These are phyloP conservation scores for Pseudonaja textilis DNA, from an alignment of 2,113 vertebrate species.

Conservation along the genomic window DNA sequence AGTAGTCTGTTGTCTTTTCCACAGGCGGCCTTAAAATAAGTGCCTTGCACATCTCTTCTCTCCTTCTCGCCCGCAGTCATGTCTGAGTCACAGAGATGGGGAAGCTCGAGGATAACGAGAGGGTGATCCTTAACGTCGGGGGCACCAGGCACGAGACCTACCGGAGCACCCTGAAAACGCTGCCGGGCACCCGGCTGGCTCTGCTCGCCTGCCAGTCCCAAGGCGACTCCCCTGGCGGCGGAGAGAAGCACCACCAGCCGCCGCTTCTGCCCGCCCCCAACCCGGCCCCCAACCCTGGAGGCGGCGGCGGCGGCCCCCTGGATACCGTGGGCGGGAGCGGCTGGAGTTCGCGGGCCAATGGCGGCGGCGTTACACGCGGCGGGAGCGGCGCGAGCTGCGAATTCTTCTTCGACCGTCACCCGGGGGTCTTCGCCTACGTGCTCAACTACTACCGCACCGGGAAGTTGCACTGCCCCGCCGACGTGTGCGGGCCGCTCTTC, in stretches of 20 bases:
- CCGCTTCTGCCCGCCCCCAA: slow-evolving; percentile 79
- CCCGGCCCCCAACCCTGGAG: slow-evolving; percentile 69
- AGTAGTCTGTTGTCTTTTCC: neutral
- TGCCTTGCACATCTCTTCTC: slow-evolving; percentile 18
- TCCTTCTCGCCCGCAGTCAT: slow-evolving; percentile 76
- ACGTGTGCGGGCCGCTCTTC: slow-evolving; percentile 93
- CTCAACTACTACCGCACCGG: slow-evolving; percentile 96
- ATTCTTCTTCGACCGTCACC: slow-evolving; percentile 95
- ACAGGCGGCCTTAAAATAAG: neutral
- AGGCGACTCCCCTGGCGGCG: slow-evolving; percentile 74
- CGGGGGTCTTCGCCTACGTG: slow-evolving; percentile 90
- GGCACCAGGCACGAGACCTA: slow-evolving; percentile 96
- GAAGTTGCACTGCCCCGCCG: slow-evolving; percentile 93
- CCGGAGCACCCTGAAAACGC: slow-evolving; percentile 91
- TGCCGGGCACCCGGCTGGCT: slow-evolving; percentile 92
- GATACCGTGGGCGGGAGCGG: neutral
- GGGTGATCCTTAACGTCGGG: slow-evolving; percentile 98
- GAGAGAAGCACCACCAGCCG: slow-evolving; percentile 51
- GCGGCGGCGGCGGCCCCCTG: slow-evolving; percentile 60
- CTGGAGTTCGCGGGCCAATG: slow-evolving; percentile 14
- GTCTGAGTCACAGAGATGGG: slow-evolving; percentile 93
- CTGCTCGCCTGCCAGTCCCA: slow-evolving; percentile 87
- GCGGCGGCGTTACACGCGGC: slow-evolving; percentile 26
- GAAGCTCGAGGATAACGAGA: slow-evolving; percentile 96
- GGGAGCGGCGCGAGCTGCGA: slow-evolving; percentile 71